These are phyloP conservation scores for Heliopora coerulea DNA, from an alignment of 92 coral and sea anemone species.

Conservation along the genomic window DNA sequence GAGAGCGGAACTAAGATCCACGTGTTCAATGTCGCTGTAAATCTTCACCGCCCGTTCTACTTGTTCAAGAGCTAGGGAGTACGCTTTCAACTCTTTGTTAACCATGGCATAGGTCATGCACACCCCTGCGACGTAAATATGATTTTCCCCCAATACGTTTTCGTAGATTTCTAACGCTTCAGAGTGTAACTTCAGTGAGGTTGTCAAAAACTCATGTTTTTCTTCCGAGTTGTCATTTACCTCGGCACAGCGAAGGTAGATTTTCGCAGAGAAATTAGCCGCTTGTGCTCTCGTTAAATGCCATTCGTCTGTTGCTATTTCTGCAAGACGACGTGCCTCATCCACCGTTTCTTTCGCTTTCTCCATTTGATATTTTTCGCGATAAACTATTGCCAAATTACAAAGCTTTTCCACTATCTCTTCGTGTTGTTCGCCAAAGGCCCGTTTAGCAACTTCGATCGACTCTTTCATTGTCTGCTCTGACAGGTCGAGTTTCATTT, in stretches of 20 bases:
- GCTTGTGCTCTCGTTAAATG: constrained; percentile 30
- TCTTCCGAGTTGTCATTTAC: neutral
- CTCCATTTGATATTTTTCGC: too few relatives aligned
- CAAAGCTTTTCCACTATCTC: too few relatives aligned
- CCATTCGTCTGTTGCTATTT: constrained; percentile 12
- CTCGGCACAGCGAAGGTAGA: constrained; percentile 12
- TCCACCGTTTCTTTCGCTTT: too few relatives aligned
- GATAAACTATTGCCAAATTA: too few relatives aligned
- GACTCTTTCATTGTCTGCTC: too few relatives aligned
- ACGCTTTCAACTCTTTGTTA: constrained; percentile 4
- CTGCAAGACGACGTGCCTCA: too few relatives aligned
- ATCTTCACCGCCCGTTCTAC: constrained; percentile 13
- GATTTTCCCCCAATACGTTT: neutral
- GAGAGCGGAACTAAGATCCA: constrained; percentile 3
- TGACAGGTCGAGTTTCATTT: constrained; percentile 69
- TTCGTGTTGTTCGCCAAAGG: too few relatives aligned
- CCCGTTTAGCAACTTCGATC: too few relatives aligned
- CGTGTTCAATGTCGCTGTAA: neutral
- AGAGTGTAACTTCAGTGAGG: neutral
- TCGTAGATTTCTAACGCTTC: constrained; percentile 5
- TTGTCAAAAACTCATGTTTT: neutral
- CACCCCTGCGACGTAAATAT: constrained; percentile 9
- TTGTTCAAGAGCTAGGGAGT: neutral
- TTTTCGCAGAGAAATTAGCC: constrained; percentile 2
- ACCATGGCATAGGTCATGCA: neutral